Evolutionary conservation across 2,113 vertebrate species (phyloP), one percentile per base, ranked within the genome.

Genomic region (Hypocryptadius cinnamomeus): DNA sequence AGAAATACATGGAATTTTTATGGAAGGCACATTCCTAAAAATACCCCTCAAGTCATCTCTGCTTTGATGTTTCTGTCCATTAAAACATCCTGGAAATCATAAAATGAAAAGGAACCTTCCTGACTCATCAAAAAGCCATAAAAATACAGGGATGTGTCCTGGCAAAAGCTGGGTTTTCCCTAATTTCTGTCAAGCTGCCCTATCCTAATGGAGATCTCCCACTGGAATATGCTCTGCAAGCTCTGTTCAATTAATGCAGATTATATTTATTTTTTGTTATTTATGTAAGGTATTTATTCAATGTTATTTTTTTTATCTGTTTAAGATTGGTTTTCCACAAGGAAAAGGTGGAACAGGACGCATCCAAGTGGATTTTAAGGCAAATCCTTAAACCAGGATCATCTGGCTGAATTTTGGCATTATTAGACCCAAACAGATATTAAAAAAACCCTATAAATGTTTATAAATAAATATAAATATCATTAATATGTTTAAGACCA

Each of bases 301-400:
- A 19, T 31, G 8, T 5, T 13, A 1, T 33, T 57, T 25, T 23
- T 47, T 3, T 3, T 8, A 24, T 27, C 3, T 20, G 4, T 57
- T 44, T 65, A 47, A 65, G 0, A 3, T 3, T 10, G 2, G 0
- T 8, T 71, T 85, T 65, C 61, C 6, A 72, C 21, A 50, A n/a
- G 7, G 19, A 9, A 76, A 68, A 80, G 35, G 5, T 40, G 18
- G 20, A 66, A 60, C 14, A 24, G 7, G 22, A 84, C 0, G 2
- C 23, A 63, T 35, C 15, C 23, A n/a, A 15, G 50, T 4, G 1
- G 11, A 28, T 85, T 73, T 45, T 56, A 53, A 57, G 27, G 33
- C 27, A 76, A 31, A 71, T 4, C 18, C 4, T 66, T 74, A 71
- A 54, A 31, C 33, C 22, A 27, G 31, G 18, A 39, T 35, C 9